phyloP scores from a whole-genome alignment of 2,113 vertebrate species.

The Pelusios castaneus region DNA sequence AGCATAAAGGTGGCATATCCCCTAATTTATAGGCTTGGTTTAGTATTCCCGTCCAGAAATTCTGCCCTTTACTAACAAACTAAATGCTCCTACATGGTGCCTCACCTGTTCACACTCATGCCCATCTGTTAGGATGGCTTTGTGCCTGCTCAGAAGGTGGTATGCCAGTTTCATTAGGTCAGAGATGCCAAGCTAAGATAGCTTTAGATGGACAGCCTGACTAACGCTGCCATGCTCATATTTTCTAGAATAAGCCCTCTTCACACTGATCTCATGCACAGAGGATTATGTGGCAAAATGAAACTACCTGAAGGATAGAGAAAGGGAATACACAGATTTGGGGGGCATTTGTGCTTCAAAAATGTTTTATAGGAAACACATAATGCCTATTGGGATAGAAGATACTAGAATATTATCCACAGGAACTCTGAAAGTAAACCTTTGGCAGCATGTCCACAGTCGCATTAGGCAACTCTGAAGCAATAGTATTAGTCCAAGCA shows the following conservation, averaged over 20 bases:
- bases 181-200: slow-evolving; percentile 45
- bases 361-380: slow-evolving; percentile 34
- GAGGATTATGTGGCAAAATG: not conserved
- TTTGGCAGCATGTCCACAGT: slow-evolving; percentile 64
- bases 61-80: slow-evolving; percentile 65
- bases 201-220: slow-evolving; percentile 58
- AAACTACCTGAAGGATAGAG: slow-evolving; percentile 8
- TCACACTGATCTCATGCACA: rapidly evolving
- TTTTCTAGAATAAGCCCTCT: slow-evolving; percentile 37
- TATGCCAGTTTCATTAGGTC: slow-evolving; percentile 57
- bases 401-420: slow-evolving; percentile 41
- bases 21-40: slow-evolving; percentile 8
- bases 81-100: slow-evolving; percentile 62
- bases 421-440: slow-evolving; percentile 59
- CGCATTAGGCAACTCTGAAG: slow-evolving; percentile 62
- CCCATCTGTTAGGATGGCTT: slow-evolving; percentile 71
- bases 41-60: slow-evolving; percentile 52
- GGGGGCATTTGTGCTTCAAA: slow-evolving; percentile 25
- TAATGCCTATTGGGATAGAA: slow-evolving; percentile 41
- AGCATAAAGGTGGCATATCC: rapidly evolving
- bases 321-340: not conserved
- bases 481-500: slow-evolving; percentile 22
- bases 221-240: not conserved
- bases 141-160: slow-evolving; percentile 29
- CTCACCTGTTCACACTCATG: slow-evolving; percentile 41